Conservation (phyloP, 2,797 vertebrate genomes). For the Acomys russatus region DNA sequence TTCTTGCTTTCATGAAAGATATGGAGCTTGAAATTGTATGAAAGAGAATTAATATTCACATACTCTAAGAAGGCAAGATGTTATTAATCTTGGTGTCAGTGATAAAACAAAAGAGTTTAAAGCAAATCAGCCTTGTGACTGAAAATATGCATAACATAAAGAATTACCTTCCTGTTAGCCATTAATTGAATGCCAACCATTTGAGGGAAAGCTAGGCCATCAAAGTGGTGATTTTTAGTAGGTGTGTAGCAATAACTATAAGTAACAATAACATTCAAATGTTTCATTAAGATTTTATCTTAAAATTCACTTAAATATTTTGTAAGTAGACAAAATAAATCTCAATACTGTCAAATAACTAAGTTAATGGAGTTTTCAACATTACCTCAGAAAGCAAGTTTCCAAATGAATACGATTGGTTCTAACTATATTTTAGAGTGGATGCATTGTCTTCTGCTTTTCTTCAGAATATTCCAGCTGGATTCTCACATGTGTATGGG, state of each 20-base stretch:
- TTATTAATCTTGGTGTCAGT: neutral
- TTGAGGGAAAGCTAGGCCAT: neutral
- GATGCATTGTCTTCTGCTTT: neutral
- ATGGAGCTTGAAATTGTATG: conserved; percentile 10
- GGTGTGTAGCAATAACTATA: neutral
- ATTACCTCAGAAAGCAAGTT: neutral
- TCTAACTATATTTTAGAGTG: neutral
- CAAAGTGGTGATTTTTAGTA: neutral
- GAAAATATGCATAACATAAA: neutral
- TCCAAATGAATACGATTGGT: neutral
- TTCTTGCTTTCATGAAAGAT: neutral
- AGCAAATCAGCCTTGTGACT: neutral
- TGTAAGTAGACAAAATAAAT: conserved; percentile 12
- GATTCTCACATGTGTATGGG: neutral
- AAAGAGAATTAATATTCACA: conserved; percentile 1
- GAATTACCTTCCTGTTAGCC: neutral
- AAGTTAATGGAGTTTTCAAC: neutral
- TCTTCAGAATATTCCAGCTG: neutral
- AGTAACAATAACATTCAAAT: neutral
- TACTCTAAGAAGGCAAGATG: neutral
- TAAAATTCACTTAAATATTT: conserved; percentile 15
- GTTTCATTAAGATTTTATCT: neutral
- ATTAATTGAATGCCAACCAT: neutral
- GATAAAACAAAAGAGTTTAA: neutral
- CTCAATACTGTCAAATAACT: neutral